Evolutionary conservation across 2,797 vertebrate genomes (phyloP), one percentile per base, ranked within the genome.

Genomic region (Danio albolineatus): DNA sequence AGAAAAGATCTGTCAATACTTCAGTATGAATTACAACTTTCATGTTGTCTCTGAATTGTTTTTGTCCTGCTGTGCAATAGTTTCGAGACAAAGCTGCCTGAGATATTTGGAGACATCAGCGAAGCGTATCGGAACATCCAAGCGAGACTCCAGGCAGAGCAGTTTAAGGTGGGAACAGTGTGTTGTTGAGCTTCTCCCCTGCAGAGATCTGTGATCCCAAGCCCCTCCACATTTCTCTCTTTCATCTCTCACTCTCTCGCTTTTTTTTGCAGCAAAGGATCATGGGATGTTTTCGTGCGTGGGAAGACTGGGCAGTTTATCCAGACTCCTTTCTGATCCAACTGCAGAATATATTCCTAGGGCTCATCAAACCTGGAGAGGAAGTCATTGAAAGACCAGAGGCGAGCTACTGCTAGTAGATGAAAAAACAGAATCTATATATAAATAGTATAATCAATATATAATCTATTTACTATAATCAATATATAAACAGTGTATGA

Each of bases 251-350:
- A 72, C 14, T 66, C 44, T n/a, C 1, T 53, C 62, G 39, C 81
- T 74, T 12, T 62, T n/a, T 51, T 79, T 28, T 67, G 4, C 81
- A 95, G 94, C 94, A 95, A 95, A 94, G 91, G 88, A 91, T 95
- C 74, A 94, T 91, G 87, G 85, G 84, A 65, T 95, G 94, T 83
- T 95, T 95, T 76, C 82, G 94, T 71, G 94, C 94, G 1, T 95
- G 94, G 94, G 94, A 95, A 49, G 94, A 95, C 87, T 95, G 94
- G 94, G 93, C 94, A 80, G 91, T 95, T 72, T 95, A 95, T 82
- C 94, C 94, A 0, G 90, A 94, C 78, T 89, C 92, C 78, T 95
- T 93, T 86, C 89, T 95, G 57, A 94, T 95, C 86, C 93, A 92
- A 85, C 89, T 95, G 65, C 94, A 95, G 76, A 95, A 95, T 82